Evolutionary conservation across 2,888 invertebrate species (phyloP).

Genomic region (Coecobrya sp.): DNA sequence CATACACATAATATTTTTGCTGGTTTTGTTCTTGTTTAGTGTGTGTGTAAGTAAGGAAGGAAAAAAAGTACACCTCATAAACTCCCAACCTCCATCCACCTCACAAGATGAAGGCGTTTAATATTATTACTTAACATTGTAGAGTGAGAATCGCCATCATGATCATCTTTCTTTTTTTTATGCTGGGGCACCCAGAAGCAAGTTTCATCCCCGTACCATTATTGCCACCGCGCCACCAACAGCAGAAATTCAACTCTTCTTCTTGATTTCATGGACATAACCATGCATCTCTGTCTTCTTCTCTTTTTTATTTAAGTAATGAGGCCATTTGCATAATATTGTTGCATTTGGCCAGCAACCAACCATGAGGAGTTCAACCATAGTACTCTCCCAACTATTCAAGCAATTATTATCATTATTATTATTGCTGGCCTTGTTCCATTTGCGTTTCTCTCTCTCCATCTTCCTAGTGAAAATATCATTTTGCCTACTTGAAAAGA

Average conservation of each 20-base stretch:
- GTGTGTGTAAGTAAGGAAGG: slow-evolving; percentile 61
- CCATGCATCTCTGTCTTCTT: slow-evolving; percentile 78
- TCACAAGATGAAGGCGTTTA: slow-evolving; percentile 73
- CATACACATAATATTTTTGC: slow-evolving; percentile 25
- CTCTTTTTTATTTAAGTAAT: slow-evolving; percentile 75
- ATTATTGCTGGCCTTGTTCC: slow-evolving; percentile 59
- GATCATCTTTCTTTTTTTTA: slow-evolving; percentile 44
- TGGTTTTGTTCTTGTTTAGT: neutral
- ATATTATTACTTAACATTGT: slow-evolving; percentile 27
- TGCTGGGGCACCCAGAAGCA: slow-evolving; percentile 71
- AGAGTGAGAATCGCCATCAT: neutral
- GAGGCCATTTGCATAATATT: slow-evolving; percentile 80
- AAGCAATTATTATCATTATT: slow-evolving; percentile 49
- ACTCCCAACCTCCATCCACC: slow-evolving; percentile 53
- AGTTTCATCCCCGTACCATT: slow-evolving; percentile 56
- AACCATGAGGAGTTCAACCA: neutral
- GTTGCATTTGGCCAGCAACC: slow-evolving; percentile 66
- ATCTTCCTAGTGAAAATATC: slow-evolving; percentile 8
- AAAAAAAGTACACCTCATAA: slow-evolving; percentile 54
- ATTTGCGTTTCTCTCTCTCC: slow-evolving; percentile 6
- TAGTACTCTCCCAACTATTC: slow-evolving; percentile 15
- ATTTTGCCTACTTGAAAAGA: neutral
- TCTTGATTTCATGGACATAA: slow-evolving; percentile 59
- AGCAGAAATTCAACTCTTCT: slow-evolving; percentile 43
- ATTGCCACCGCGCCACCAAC: slow-evolving; percentile 4